A percentile compares a stretch with the other conserved stretches of the same genome.
phyloP scores from a whole-genome alignment of 30 jellyfish, hydroid and myxozoan genomes.

The Aurelia aurita region DNA sequence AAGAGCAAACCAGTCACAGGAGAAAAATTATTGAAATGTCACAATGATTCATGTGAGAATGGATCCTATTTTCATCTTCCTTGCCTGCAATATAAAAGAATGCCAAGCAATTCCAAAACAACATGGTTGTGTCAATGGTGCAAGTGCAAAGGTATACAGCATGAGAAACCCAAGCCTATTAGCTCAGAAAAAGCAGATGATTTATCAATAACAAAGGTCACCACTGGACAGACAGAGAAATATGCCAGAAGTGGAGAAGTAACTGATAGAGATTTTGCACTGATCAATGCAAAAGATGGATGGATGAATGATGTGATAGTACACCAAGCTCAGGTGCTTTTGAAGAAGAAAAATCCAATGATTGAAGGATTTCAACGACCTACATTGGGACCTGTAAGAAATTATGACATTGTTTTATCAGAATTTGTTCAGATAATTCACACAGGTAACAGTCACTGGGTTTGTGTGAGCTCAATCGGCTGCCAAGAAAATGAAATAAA shows the following conservation, averaged over 20 bases:
- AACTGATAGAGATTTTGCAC: constrained; percentile 24
- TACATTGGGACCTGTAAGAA: constrained; percentile 60
- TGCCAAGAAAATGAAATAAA: not conserved
- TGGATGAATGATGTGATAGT: constrained; percentile 47
- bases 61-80: constrained; percentile 36
- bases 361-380: constrained; percentile 68
- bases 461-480: constrained; percentile 23
- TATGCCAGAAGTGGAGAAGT: too few relatives aligned
- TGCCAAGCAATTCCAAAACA: too few relatives aligned
- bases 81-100: too few relatives aligned
- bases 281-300: constrained; percentile 32
- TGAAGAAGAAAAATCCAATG: constrained; percentile 44
- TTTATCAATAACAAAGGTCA: not conserved
- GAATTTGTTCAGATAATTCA: constrained; percentile 53
- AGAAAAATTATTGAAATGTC: constrained; percentile 32
- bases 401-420: constrained; percentile 35
- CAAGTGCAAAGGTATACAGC: too few relatives aligned
- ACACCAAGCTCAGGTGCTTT: constrained; percentile 18
- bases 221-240: too few relatives aligned
- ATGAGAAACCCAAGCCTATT: constrained; percentile 20
- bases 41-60: constrained; percentile 40
- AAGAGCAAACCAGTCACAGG: constrained; percentile 43
- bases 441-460: constrained; percentile 57
- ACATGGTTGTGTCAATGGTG: too few relatives aligned
- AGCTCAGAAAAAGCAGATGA: constrained; percentile 8